These are phyloP conservation scores for Hypsopygia costalis DNA, from an alignment of 2,888 invertebrate genomes.

Conservation along the genomic window DNA sequence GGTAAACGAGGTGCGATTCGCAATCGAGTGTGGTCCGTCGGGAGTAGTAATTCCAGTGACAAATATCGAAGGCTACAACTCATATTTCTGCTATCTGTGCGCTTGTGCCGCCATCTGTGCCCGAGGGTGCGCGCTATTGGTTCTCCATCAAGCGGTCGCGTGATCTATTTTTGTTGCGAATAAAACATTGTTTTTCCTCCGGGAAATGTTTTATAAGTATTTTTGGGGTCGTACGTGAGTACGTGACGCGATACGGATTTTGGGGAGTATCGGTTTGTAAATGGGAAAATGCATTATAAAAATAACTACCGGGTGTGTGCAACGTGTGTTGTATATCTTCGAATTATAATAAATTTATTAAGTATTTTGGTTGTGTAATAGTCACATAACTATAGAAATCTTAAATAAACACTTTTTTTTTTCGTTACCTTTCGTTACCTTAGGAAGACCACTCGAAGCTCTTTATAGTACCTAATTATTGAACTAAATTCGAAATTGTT, in stretches of 20 bases:
- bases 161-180: constrained; percentile 78
- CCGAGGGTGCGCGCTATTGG: constrained; percentile 71
- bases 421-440: too few species aligned
- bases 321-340: background rate
- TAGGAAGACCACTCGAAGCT: too few species aligned
- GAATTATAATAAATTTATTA: background rate
- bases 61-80: constrained; percentile 80
- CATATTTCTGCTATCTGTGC: constrained; percentile 79
- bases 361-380: background rate
- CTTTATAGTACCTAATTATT: too few species aligned
- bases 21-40: constrained; percentile 57
- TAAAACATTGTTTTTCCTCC: constrained; percentile 73
- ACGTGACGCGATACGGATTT: constrained; percentile 54
- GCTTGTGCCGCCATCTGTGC: constrained; percentile 76
- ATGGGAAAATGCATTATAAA: constrained; percentile 52
- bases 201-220: constrained; percentile 75
- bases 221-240: constrained; percentile 70
- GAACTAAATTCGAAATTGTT: constrained; percentile 16
- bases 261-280: constrained; percentile 39
- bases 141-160: constrained; percentile 74
- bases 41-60: constrained; percentile 80
- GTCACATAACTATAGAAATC: background rate
- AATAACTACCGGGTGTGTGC: constrained; percentile 35
- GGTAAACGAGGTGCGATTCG: constrained; percentile 70
- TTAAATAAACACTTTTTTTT: too few species aligned